phyloP scores from a whole-genome alignment of 2,113 vertebrate species.

The Dromas ardeola region DNA sequence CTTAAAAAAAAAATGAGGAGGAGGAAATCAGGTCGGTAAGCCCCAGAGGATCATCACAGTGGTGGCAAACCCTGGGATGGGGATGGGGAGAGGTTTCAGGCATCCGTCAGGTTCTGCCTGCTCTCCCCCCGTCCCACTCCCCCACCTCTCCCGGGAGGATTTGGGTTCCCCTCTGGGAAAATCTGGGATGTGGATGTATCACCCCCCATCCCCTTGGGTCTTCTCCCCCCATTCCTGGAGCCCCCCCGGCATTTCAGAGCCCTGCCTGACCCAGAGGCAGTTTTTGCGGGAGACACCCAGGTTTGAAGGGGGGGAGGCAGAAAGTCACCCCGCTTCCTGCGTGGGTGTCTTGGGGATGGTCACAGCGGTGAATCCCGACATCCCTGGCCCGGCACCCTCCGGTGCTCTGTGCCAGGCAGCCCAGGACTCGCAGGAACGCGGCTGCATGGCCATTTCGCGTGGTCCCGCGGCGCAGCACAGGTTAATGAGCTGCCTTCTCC shows the following conservation, averaged over 20 bases:
- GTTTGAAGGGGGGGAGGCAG: background rate
- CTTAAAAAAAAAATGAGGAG: background rate
- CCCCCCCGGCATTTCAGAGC: background rate
- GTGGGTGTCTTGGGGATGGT: accelerated
- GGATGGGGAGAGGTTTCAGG: background rate
- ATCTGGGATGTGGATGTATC: background rate
- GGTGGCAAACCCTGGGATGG: background rate
- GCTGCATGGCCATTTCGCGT: accelerated
- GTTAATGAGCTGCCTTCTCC: background rate
- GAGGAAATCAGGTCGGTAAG: background rate
- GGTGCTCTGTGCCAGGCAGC: accelerated
- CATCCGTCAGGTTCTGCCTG: background rate
- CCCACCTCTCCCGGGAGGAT: background rate
- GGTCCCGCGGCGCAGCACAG: background rate
- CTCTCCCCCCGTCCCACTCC: accelerated
- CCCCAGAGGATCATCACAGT: background rate
- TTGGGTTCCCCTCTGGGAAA: background rate
- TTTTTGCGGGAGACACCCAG: accelerated
- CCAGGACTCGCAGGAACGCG: accelerated
- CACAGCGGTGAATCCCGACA: accelerated
- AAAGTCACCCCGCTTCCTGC: background rate
- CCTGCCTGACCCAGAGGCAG: background rate
- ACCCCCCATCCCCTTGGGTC: background rate
- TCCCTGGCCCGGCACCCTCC: accelerated
- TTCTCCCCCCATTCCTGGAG: background rate